Evolutionary conservation across 2,113 vertebrate genomes (phyloP), one percentile per base, ranked within the genome.

Genomic region (Neotoma lepida): DNA sequence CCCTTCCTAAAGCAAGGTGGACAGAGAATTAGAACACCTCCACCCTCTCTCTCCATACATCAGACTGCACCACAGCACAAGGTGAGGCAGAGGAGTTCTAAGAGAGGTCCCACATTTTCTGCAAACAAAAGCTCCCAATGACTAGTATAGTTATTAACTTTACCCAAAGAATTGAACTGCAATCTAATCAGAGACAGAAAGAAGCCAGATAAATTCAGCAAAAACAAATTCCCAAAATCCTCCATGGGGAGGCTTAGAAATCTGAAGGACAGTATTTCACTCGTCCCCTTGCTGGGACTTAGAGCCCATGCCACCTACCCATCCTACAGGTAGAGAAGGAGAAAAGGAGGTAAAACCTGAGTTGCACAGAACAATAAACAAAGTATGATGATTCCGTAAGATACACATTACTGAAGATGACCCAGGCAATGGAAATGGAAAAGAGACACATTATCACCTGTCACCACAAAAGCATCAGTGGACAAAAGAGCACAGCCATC

Each of bases 201-300:
- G 63, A 95, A 82, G 49, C 44, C 78, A 10, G 17, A 66, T 68
- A 82, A 89, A 92, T 12, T 46, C 54, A 95, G 70, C 44, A 70
- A 91, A 88, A 92, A 89, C 30, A 80, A 70, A 93, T 39, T 89
- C 76, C 64, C 80, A 90, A 77, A 77, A 77, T 71, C 33, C 78
- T 88, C n/a, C 15, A 14, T 1, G 39, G n/a, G 64, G 26, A 85
- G 33, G 10, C 30, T 71, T 88, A 86, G 46, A 56, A 10, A 17
- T 68, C 49, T 49, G 10, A 92, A 78, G 81, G 68, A 70, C 87
- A 39, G 33, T 6, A 17, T 51, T 86, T 89, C 39, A 82, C 35
- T 61, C 82, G 10, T 58, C 1, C 20, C 44, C 24, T 49, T 39
- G 66, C 74, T 70, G 30, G n/a, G 30, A 64, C 28, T 68, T 54